Evolutionary conservation across 2,113 vertebrate genomes (phyloP), one percentile per base, ranked within the genome.

Genomic region (Hypanus sabinus): DNA sequence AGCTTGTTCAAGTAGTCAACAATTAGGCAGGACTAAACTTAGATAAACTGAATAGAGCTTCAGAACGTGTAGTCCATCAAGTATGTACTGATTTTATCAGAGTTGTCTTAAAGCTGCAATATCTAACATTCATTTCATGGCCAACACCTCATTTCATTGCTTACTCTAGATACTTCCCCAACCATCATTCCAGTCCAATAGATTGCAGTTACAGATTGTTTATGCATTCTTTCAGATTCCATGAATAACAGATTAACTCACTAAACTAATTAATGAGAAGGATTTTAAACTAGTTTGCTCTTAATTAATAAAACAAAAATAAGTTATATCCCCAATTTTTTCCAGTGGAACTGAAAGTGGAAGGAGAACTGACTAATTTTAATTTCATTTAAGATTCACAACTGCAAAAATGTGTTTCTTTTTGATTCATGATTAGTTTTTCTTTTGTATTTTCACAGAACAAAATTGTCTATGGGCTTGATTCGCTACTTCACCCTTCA

Each of bases 391-490:
- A 68, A 91, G n/a, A 68, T 91, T 65, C 62, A 91, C 57, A 91
- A 91, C 62, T 91, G 87, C 60, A 91, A 20, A n/a, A 62, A 91
- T 91, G 87, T 65, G 30, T 36, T 68, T 91, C 60, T 18, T 20
- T 68, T 18, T 91, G 87, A 91, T n/a, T 91, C 62, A 91, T 68
- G 33, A 91, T 33, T n/a, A 91, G 87, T 91, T 91, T 62, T 62
- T 91, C 62, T 91, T 85, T 85, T n/a, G 68, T 33, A 62, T 16
- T 91, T 91, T 91, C 87, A 91, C 87, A 68, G 87, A 91, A 91
- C 68, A n/a, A 20, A 91, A 65, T 33, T 14, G 27, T 27, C 38
- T 85, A 0, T 57, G 46, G 46, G 27, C 22, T 85, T 85, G 46
- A 27, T 9, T 46, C 70, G 6, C 22, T 73, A 73, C 70, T 24